Base-by-base conservation (phyloP, 2,888 invertebrate genomes). In the Cylindroiulus punctatus region DNA sequence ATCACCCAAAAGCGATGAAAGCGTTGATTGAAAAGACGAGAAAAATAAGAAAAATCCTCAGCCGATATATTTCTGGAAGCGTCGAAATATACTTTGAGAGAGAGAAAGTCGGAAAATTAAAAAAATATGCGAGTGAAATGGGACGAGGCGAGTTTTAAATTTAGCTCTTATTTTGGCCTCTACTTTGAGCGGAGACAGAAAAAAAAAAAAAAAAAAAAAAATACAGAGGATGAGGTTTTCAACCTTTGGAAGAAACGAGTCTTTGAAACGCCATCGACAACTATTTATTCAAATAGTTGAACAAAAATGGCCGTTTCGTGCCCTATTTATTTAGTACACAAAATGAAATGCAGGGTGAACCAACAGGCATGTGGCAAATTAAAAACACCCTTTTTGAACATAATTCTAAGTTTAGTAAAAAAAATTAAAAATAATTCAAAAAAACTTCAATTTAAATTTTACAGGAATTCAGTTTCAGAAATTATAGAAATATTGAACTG, bases 61-160 rank as follows among this genome's bases (percentile, higher is more conserved):
- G 8, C 22, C 47, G n/a, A n/a, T n/a, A 65, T 26, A 65, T 65
- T 65, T 52, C 65, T 3, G 5, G 1, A 65, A 10, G 65, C 26
- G 65, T 65, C 65, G 26, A 65, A 22, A 65, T 65, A 26, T 26
- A 19, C n/a, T n/a, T n/a, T 2, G 26, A 65, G 52, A 52, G n/a
- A 52, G 52, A 10, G 19, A 52, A 52, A 52, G 10, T 8, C 7
- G 36, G 36, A 2, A 36, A 36, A 36, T 4, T 36, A 57, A 57
- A n/a, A 57, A 26, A 65, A 65, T 26, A 26, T 26, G 65, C 1
- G 65, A 65, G 7, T 19, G n/a, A 52, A 52, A n/a, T 52, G 52
- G 52, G 52, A 52, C 52, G 52, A n/a, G 19, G 65, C 65, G 10
- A n/a, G 52, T 65, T 65, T 65, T 65, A 65, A 65, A 65, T 65